These are phyloP conservation scores for Halcyon chelicuti DNA, from an alignment of 2,797 vertebrate species.

Conservation along the genomic window DNA sequence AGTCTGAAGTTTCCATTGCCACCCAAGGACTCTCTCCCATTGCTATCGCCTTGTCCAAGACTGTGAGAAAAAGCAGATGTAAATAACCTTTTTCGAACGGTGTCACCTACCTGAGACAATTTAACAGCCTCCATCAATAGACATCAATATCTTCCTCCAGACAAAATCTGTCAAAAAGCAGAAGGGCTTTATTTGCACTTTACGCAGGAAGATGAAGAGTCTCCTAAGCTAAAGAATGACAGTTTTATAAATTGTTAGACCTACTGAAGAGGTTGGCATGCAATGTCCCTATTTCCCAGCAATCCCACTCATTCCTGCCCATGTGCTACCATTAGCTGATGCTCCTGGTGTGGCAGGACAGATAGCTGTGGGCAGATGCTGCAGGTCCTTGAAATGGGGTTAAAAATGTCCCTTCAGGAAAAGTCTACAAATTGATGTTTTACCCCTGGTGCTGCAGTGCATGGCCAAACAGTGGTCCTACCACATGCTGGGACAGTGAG, in stretches of 20 bases:
- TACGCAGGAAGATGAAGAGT: not conserved
- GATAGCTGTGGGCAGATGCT: not conserved
- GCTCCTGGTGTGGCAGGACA: not conserved
- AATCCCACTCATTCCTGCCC: not conserved
- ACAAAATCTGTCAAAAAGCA: not conserved
- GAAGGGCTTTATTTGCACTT: not conserved
- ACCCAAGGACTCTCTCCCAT: not conserved
- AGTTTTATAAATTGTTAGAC: not conserved
- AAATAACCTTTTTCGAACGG: not conserved
- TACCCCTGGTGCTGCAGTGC: not conserved
- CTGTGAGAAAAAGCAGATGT: not conserved
- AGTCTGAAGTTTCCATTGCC: not conserved
- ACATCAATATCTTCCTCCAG: not conserved
- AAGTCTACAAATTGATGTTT: not conserved
- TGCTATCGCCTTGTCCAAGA: not conserved
- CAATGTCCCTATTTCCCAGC: not conserved
- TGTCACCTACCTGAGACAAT: not conserved
- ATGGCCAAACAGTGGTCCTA: not conserved
- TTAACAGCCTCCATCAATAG: not conserved
- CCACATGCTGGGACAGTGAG: fast-evolving
- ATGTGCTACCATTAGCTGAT: not conserved
- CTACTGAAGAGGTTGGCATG: not conserved
- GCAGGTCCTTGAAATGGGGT: not conserved
- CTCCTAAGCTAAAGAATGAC: not conserved
- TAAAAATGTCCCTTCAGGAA: not conserved